Evolutionary conservation across 1,140 invertebrate species (phyloP).

Genomic region (Lepidurus apus): DNA sequence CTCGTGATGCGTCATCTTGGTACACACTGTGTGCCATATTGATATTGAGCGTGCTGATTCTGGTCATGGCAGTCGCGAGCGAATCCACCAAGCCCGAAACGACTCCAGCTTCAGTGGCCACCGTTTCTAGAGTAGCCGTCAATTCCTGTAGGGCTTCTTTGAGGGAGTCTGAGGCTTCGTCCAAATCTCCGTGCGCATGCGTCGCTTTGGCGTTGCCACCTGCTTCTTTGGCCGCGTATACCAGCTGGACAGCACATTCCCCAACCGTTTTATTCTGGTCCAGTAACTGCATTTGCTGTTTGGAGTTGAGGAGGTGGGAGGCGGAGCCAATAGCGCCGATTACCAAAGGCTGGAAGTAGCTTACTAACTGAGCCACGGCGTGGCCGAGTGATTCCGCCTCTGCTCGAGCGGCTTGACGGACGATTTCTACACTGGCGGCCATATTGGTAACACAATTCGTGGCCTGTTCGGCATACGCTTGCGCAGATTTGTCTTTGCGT

Average conservation of each 20-base stretch:
- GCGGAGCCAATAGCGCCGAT: constrained; percentile 64
- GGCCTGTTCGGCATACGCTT: constrained; percentile 74
- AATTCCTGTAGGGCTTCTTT: constrained; percentile 77
- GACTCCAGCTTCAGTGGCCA: constrained; percentile 57
- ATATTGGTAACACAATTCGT: constrained; percentile 65
- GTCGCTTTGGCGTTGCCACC: constrained; percentile 86
- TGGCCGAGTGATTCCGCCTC: constrained; percentile 93
- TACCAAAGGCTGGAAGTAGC: constrained; percentile 79
- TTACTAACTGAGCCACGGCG: constrained; percentile 67
- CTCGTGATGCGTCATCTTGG: constrained; percentile 21
- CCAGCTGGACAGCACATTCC: constrained; percentile 78
- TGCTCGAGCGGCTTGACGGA: constrained; percentile 73
- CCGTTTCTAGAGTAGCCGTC: constrained; percentile 69
- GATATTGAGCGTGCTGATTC: constrained; percentile 52
- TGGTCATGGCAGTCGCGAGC: constrained; percentile 75
- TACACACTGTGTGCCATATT: neutral
- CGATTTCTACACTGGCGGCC: constrained; percentile 69
- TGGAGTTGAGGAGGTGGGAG: constrained; percentile 81
- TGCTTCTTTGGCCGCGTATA: constrained; percentile 79
- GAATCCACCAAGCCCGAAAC: constrained; percentile 79
- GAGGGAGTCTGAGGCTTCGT: constrained; percentile 71
- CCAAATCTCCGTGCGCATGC: constrained; percentile 71
- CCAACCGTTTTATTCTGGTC: constrained; percentile 92
- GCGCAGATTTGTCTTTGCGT: constrained; percentile 66
- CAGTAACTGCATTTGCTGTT: constrained; percentile 78